Conservation (phyloP, 1,140 invertebrate genomes). For the Drosophila paulistorum region DNA sequence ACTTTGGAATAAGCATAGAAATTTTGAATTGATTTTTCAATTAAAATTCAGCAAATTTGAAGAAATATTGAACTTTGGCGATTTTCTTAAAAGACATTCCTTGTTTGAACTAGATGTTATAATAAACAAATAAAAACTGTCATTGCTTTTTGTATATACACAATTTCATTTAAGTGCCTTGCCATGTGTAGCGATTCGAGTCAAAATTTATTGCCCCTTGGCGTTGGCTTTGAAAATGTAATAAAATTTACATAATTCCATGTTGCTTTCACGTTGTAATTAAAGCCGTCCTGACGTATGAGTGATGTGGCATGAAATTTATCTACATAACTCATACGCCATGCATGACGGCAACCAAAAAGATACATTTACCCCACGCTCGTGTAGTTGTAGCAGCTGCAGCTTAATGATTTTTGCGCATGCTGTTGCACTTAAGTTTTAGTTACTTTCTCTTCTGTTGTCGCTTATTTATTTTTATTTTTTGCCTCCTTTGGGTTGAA, state of each 20-base stretch:
- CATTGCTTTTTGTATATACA: not conserved
- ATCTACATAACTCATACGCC: slow-evolving; percentile 74
- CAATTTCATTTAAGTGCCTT: not conserved
- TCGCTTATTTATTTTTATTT: slow-evolving; percentile 11
- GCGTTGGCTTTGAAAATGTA: not conserved
- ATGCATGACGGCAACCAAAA: slow-evolving; percentile 42
- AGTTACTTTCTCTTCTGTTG: slow-evolving; percentile 35
- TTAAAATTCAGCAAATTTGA: too few species aligned
- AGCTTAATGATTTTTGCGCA: slow-evolving; percentile 75
- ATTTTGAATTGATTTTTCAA: not conserved
- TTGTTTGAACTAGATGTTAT: too few species aligned
- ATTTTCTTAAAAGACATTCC: too few species aligned
- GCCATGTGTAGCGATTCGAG: not conserved
- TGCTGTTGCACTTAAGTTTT: slow-evolving; percentile 70
- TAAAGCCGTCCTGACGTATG: slow-evolving; percentile 57
- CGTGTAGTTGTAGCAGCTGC: slow-evolving; percentile 47
- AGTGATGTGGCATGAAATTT: slow-evolving; percentile 66
- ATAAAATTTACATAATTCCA: slow-evolving; percentile 28
- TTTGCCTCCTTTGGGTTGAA: slow-evolving; percentile 15
- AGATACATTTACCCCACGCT: slow-evolving; percentile 35
- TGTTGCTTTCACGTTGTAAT: slow-evolving; percentile 34
- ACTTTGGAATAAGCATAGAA: too few species aligned
- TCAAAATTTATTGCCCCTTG: slow-evolving; percentile 5
- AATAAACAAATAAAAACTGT: not conserved
- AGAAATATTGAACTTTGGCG: too few species aligned